These are phyloP conservation scores for Zygogramma bicolorata DNA, from an alignment of 2,888 invertebrate genomes.

Conservation along the genomic window DNA sequence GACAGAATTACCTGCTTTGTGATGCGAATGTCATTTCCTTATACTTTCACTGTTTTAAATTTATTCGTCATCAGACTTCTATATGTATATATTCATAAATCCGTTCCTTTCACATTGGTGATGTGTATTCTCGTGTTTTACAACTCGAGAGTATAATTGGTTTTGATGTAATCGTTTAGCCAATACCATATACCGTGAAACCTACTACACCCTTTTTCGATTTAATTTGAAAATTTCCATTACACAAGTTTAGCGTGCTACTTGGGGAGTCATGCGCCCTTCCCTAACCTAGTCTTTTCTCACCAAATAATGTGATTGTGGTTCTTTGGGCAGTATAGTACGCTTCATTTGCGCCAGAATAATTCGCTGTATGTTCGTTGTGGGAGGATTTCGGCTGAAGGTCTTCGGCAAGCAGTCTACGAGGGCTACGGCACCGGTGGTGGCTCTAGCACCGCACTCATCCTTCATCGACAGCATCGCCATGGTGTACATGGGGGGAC, in stretches of 20 bases:
- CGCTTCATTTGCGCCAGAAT: slow-evolving; percentile 69
- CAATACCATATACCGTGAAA: too few species aligned
- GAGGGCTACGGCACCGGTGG: slow-evolving; percentile 80
- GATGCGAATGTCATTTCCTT: too few species aligned
- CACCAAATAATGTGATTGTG: slow-evolving; percentile 15
- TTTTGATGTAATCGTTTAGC: too few species aligned
- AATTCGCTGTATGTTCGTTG: slow-evolving; percentile 82
- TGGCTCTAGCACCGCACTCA: slow-evolving; percentile 92
- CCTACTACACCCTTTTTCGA: too few species aligned
- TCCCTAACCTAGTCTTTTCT: background rate
- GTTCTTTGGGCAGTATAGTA: slow-evolving; percentile 61
- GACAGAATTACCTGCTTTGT: too few species aligned
- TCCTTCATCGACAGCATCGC: slow-evolving; percentile 91
- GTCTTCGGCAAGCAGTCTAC: slow-evolving; percentile 77
- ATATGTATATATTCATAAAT: too few species aligned
- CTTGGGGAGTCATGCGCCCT: background rate
- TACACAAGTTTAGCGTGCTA: background rate
- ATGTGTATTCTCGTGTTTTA: too few species aligned
- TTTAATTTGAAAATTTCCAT: background rate
- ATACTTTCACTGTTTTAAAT: too few species aligned
- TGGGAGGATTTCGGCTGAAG: slow-evolving; percentile 86
- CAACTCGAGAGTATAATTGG: too few species aligned
- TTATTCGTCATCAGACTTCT: too few species aligned
- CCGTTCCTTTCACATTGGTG: too few species aligned
- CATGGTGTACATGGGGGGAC: slow-evolving; percentile 85